These are phyloP conservation scores for Heterohyrax brucei DNA, from an alignment of 2,797 vertebrate genomes.

Conservation along the genomic window DNA sequence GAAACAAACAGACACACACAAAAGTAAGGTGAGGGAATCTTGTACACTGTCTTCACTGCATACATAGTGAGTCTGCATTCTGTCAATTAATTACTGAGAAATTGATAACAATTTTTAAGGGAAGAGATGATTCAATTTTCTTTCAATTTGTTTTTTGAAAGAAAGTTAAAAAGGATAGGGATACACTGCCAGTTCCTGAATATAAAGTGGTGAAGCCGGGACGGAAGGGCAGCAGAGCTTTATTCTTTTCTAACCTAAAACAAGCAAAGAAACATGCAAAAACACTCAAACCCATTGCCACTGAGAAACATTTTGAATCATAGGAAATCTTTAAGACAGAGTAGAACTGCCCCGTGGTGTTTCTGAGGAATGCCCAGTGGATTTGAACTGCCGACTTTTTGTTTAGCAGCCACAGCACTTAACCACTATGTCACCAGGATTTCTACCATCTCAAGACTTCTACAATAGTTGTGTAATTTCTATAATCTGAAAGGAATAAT, in stretches of 20 bases:
- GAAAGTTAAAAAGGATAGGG: background rate
- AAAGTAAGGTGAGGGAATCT: background rate
- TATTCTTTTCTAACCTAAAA: background rate
- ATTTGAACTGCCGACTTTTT: background rate
- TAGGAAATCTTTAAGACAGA: no score
- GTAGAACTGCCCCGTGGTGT: no score
- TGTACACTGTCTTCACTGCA: background rate
- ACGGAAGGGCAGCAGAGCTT: background rate
- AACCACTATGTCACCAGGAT: background rate
- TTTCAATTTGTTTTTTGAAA: background rate
- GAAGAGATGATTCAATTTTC: background rate
- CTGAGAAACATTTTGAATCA: no score
- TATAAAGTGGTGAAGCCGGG: background rate
- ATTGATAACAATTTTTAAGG: conserved; percentile 41
- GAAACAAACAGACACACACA: background rate
- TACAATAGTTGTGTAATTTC: background rate
- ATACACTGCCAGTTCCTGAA: background rate
- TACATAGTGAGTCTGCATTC: conserved; percentile 14
- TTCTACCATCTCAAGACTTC: background rate
- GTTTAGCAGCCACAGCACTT: no score
- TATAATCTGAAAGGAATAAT: conserved; percentile 16
- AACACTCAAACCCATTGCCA: no score
- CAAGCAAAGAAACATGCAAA: background rate
- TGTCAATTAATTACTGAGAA: background rate
- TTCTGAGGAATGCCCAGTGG: background rate